Percentiles rank a stretch among this genome's conserved stretches.
Evolutionary conservation across 2,113 vertebrate genomes (phyloP).

Genomic region (Vidua chalybeata): DNA sequence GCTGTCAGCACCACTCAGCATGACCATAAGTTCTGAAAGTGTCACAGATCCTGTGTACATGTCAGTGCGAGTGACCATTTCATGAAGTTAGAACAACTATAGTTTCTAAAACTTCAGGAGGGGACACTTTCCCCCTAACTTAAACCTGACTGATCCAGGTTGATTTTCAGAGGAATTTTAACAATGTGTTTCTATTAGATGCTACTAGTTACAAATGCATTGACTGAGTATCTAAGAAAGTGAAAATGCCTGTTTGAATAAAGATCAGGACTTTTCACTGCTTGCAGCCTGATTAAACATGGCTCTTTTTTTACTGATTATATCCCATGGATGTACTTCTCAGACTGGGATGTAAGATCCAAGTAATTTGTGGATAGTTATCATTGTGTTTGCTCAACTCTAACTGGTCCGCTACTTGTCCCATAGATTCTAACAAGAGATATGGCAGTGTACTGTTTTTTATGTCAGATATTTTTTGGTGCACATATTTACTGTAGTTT

Average conservation of each 20-base stretch:
- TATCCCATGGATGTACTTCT: neutral
- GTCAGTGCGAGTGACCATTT: neutral
- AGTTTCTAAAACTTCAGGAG: neutral
- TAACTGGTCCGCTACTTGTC: neutral
- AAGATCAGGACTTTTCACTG: neutral
- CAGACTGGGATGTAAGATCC: neutral
- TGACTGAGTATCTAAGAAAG: neutral
- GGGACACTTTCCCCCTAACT: neutral
- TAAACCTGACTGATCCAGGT: neutral
- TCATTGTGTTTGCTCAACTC: neutral
- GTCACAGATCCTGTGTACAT: neutral
- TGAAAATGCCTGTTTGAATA: neutral
- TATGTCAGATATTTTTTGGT: neutral
- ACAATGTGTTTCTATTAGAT: fast-evolving
- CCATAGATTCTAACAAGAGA: neutral
- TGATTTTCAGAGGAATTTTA: neutral
- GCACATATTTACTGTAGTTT: neutral
- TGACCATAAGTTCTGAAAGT: neutral
- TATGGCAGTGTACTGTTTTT: neutral
- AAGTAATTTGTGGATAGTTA: neutral
- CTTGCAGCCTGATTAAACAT: neutral
- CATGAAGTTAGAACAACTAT: neutral
- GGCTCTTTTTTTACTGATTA: neutral
- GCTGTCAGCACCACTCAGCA: neutral
- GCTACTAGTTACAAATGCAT: neutral